Base-by-base conservation (phyloP, 2,113 vertebrate genomes). In the Harpagus bidentatus region DNA sequence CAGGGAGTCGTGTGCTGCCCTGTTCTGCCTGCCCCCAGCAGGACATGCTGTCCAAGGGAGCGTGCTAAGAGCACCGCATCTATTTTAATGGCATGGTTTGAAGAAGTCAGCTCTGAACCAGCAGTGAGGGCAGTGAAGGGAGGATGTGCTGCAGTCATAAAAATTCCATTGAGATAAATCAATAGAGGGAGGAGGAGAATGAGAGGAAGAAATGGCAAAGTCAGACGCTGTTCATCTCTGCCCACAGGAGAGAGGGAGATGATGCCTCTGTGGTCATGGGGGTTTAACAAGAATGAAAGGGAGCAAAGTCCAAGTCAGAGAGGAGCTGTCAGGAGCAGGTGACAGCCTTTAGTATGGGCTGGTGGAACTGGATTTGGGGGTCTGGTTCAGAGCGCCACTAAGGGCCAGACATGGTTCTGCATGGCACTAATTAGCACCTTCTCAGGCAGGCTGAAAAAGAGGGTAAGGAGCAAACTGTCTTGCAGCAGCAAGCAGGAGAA, bases 81-180 rank as follows among this genome's bases (percentile, higher is more conserved):
- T 73, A 36, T 93, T 95, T 58, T 7, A 83, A 63, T 4, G 3
- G 78, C 61, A 2, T 2, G 19, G 45, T 69, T 67, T 73, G 77
- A 55, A 31, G 69, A 72, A 78, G 86, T 48, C 29, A 1, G 43
- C 83, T 91, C 77, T 3, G n/a, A 95, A 79, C 50, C 52, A 47
- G 94, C 91, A 92, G 72, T 2, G 6, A 92, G 94, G 86, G 84
- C 90, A 97, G 82, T 1, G 1, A 13, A 20, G 82, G 86, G 86
- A 93, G 95, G 89, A 53, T 91, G 61, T 88, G 82, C 89, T 97
- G 95, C 89, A 83, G 91, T 85, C 87, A 88, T 97, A 93, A 96
- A 95, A 94, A 91, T 94, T 95, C 81, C 87, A 93, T 81, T 0
- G 2, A 91, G 86, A 90, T 86, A 90, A 94, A 96, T 95, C 94